Evolutionary conservation across 1,140 invertebrate genomes (phyloP).

Genomic region (Brachystomella parvula): DNA sequence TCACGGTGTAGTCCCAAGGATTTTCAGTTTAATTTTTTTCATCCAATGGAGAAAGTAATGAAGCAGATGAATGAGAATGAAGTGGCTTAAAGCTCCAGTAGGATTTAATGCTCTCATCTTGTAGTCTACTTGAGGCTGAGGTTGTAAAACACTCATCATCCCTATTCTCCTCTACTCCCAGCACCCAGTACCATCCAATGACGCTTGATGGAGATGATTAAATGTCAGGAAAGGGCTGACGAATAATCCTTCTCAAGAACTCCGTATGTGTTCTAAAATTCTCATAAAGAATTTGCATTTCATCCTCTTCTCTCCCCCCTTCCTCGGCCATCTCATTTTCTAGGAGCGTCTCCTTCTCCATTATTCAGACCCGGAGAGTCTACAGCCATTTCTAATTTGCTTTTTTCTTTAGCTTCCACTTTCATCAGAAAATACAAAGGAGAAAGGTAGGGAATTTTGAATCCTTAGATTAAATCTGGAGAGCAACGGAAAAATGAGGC

Average conservation of each 20-base stretch:
- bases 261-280: not conserved
- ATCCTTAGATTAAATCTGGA: too few species aligned
- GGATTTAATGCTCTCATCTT: constrained; percentile 6
- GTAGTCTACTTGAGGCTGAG: not conserved
- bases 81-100: not conserved
- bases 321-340: not conserved
- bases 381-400: too few species aligned
- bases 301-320: not conserved
- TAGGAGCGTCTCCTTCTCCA: not conserved
- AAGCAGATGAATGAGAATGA: constrained; percentile 9
- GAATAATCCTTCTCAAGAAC: not conserved
- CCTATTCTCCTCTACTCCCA: not conserved
- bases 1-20: not conserved
- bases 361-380: constrained; percentile 2
- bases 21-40: not conserved
- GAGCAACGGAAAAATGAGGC: too few species aligned
- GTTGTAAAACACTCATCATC: constrained; percentile 11
- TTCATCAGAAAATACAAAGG: too few species aligned
- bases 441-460: too few species aligned
- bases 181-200: too few species aligned
- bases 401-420: too few species aligned
- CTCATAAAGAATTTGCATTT: constrained; percentile 2
- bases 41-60: not conserved
- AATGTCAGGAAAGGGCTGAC: constrained; percentile 7
- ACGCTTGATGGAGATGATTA: constrained; percentile 9